Base-by-base conservation (phyloP, 2,888 invertebrate genomes). In the Drosophila dives region DNA sequence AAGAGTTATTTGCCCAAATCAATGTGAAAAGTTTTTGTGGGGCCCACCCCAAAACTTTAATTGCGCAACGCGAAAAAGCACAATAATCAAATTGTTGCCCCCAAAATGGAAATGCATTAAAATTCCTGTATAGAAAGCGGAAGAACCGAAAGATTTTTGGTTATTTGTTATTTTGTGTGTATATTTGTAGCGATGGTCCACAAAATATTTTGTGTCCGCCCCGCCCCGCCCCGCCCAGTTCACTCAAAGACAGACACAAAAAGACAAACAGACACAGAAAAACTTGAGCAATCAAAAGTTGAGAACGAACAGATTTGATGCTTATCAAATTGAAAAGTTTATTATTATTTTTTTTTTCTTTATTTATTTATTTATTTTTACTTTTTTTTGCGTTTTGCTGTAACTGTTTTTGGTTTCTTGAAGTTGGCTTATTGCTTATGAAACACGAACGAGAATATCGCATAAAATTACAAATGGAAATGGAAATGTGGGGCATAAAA, bases 311-410 rank as follows among this genome's bases (percentile, higher is more conserved):
- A 69, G 80, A 78, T 83, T 83, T 82, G 84, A 82, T 84, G 83
- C 74, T 84, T 88, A 88, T 88, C 84, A 81, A 84, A 87, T 87
- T 86, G 85, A 84, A 87, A 87, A 87, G 83, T 88, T 87, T 80
- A 56, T 38, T 70, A 20, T 58, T 61, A n/a, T 40, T 20, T 12
- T 10, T 45, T 38, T 20, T 29, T 59, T 32, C 3, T 12, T 2
- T 4, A 15, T 20, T 20, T 45, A 8, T 15, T 15, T 23, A 1
- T 17, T 15, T 29, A 6, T 3, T 15, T 36, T 36, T 15, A 15
- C 23, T 11, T 34, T 23, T 23, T 32, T 65, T 12, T 51, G 33
- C 2, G 3, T 33, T 3, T 33, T 12, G 2, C n/a, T 26, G 38
- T 36, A 17, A 6, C 53, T 36, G 36, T 51, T 48, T 50, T 36